These are phyloP conservation scores for Mormyrops boulengeri DNA, from an alignment of 2,797 vertebrate genomes.

Conservation along the genomic window DNA sequence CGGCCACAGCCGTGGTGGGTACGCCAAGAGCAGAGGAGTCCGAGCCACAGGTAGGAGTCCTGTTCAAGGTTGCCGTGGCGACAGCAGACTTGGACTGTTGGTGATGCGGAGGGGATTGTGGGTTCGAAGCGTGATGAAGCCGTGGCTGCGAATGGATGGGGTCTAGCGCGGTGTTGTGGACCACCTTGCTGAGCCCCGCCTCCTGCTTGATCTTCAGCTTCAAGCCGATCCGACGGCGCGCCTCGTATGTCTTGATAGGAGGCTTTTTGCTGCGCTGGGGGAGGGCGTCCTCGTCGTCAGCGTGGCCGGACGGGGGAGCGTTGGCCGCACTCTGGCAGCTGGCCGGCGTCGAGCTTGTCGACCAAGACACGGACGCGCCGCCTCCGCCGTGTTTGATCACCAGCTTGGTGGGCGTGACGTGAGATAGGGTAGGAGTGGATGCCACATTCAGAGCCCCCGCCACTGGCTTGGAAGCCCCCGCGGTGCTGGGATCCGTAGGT, in stretches of 20 bases:
- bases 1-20: conserved; percentile 34
- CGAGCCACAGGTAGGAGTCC: conserved; percentile 51
- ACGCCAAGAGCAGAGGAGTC: conserved; percentile 41
- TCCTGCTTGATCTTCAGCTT: conserved; percentile 97
- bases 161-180: conserved; percentile 91
- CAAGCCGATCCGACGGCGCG: conserved; percentile 80
- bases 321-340: conserved; percentile 45
- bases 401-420: conserved; percentile 72
- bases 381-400: conserved; percentile 84
- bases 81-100: neutral
- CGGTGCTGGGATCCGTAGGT: conserved; percentile 37
- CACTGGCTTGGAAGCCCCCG: conserved; percentile 30
- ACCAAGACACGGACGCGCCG: conserved; percentile 78
- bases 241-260: conserved; percentile 90
- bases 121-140: conserved; percentile 13
- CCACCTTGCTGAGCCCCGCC: conserved; percentile 84
- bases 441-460: conserved; percentile 5
- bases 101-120: neutral
- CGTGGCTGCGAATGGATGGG: conserved; percentile 69
- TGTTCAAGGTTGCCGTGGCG: conserved; percentile 42
- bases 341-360: conserved; percentile 55
- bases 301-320: conserved; percentile 40
- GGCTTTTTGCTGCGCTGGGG: conserved; percentile 80
- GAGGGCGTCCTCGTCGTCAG: conserved; percentile 65
- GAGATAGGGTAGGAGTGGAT: conserved; percentile 39